Conservation (phyloP, 2,113 vertebrate genomes). For the Lucifuga dentata region DNA sequence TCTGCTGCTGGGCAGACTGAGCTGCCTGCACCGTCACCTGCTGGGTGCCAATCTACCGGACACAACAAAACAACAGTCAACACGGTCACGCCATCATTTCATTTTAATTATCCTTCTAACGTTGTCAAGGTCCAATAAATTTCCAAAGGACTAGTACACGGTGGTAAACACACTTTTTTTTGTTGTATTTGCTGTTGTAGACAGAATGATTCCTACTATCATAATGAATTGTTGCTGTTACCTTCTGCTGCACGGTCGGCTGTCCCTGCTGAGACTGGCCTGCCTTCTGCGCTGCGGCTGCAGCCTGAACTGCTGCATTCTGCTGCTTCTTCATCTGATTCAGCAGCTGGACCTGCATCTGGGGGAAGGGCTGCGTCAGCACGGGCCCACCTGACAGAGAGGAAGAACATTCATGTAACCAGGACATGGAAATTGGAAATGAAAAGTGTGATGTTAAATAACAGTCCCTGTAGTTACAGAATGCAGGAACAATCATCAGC, state of each 20-base stretch:
- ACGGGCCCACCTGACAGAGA: slow-evolving; percentile 83
- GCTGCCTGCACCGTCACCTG: slow-evolving; percentile 90
- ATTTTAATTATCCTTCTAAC: too few relatives aligned
- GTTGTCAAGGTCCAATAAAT: too few relatives aligned
- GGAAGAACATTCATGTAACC: background rate
- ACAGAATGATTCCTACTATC: too few relatives aligned
- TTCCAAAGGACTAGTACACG: too few relatives aligned
- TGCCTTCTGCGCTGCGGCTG: slow-evolving; percentile 85
- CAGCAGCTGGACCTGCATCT: slow-evolving; percentile 82
- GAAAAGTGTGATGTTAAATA: too few relatives aligned
- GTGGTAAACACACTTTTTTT: too few relatives aligned
- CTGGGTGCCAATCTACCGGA: slow-evolving; percentile 66
- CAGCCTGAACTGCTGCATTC: slow-evolving; percentile 81
- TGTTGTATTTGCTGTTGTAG: too few relatives aligned
- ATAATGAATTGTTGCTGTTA: slow-evolving; percentile 44
- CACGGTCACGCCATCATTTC: too few relatives aligned
- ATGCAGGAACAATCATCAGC: too few relatives aligned
- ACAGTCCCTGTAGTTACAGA: too few relatives aligned
- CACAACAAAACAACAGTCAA: background rate
- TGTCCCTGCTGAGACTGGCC: slow-evolving; percentile 88
- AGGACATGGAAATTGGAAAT: too few relatives aligned
- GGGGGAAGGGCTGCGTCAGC: slow-evolving; percentile 82
- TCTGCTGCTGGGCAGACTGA: slow-evolving; percentile 88
- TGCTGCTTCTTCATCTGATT: slow-evolving; percentile 85
- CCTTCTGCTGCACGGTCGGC: slow-evolving; percentile 89